Conservation (phyloP, 2,888 invertebrate species). For the Tridacna crocea region DNA sequence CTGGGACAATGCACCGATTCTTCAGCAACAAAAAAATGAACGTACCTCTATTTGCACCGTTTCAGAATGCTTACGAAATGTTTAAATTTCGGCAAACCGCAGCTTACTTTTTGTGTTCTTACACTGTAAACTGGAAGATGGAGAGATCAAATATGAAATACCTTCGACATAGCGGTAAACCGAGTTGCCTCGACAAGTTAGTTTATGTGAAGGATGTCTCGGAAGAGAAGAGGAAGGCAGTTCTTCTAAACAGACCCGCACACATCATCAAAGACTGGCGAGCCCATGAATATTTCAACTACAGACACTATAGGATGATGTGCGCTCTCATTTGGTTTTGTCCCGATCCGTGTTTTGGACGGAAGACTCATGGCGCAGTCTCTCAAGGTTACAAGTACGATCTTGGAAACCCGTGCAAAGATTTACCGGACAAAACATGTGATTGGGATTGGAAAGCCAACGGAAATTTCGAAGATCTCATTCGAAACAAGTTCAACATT, state of each 20-base stretch:
- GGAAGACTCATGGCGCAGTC: conserved; percentile 59
- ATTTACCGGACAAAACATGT: conserved; percentile 56
- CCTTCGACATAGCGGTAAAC: conserved; percentile 5
- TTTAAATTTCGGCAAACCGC: conserved; percentile 74
- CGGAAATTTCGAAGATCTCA: conserved; percentile 71
- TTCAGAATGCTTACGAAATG: conserved; percentile 56
- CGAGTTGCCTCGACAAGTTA: conserved; percentile 62
- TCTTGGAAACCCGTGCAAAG: conserved; percentile 70
- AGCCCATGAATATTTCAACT: conserved; percentile 22
- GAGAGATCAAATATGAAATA: neutral
- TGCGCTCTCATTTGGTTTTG: conserved; percentile 78
- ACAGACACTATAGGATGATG: conserved; percentile 51
- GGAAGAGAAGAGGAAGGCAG: conserved; percentile 10
- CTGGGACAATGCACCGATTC: conserved; percentile 52
- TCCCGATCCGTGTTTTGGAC: conserved; percentile 77
- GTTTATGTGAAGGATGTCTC: conserved; percentile 54
- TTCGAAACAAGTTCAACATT: conserved; percentile 74
- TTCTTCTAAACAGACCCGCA: conserved; percentile 9
- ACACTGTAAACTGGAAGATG: conserved; percentile 63
- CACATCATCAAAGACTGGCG: conserved; percentile 44
- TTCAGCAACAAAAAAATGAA: neutral
- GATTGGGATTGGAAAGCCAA: conserved; percentile 60
- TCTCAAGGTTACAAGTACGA: conserved; percentile 1
- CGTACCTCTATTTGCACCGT: conserved; percentile 35
- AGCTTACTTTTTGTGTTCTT: conserved; percentile 79